phyloP scores from a whole-genome alignment of 2,888 invertebrate genomes.

The Tryphoninae sp. region DNA sequence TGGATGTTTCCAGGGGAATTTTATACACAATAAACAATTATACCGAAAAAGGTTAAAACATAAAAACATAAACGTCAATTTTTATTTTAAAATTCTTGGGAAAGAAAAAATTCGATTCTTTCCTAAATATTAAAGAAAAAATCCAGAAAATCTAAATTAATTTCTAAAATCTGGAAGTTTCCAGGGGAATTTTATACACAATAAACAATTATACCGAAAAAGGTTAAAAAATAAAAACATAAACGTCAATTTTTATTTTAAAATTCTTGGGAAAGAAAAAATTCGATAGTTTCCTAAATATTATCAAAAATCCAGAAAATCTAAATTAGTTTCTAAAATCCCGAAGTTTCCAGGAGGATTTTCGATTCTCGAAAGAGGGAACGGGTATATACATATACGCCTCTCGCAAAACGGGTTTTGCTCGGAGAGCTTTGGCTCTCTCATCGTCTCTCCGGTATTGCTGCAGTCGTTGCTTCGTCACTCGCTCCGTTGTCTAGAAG shows the following conservation, averaged over 20 bases:
- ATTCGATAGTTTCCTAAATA: not conserved
- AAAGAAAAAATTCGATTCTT: not conserved
- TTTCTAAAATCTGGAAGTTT: not conserved
- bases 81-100: too few species aligned
- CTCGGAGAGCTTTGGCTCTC: conserved; percentile 38
- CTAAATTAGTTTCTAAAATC: not conserved
- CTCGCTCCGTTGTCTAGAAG: conserved; percentile 73
- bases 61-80: too few species aligned
- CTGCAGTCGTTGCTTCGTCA: conserved; percentile 75
- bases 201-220: too few species aligned
- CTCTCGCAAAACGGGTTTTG: conserved; percentile 36
- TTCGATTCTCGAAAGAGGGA: not conserved
- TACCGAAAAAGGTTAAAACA: too few species aligned
- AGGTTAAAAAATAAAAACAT: too few species aligned
- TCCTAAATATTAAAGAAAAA: not conserved
- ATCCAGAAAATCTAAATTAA: too few species aligned
- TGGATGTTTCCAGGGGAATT: not conserved
- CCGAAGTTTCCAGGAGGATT: not conserved
- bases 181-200: not conserved
- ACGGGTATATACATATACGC: not conserved
- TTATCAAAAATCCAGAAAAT: not conserved
- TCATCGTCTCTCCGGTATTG: conserved; percentile 57
- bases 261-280: not conserved
- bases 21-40: too few species aligned
- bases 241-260: too few species aligned